These are phyloP conservation scores for Cephus rjabovi DNA, from an alignment of 2,888 invertebrate species.

Conservation along the genomic window DNA sequence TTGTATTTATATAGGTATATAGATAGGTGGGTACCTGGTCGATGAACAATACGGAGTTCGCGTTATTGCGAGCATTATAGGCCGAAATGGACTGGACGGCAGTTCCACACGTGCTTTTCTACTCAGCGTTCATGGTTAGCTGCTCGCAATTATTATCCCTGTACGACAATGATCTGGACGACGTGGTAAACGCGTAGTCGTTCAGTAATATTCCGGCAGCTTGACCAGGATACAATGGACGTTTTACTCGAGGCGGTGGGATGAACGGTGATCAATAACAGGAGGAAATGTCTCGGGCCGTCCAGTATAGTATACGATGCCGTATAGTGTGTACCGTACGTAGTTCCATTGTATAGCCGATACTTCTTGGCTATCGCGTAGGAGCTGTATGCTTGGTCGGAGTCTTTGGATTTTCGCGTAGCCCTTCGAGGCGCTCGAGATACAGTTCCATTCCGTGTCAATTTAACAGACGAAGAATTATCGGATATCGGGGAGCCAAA, in stretches of 20 bases:
- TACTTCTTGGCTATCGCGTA: neutral
- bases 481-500: neutral
- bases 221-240: conserved; percentile 48
- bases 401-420: neutral
- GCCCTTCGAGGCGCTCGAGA: neutral
- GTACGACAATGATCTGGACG: conserved; percentile 17
- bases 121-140: conserved; percentile 45
- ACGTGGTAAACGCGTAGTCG: conserved; percentile 36
- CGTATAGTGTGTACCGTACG: neutral
- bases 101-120: neutral
- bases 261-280: conserved; percentile 45
- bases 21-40: neutral
- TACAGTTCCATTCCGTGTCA: neutral
- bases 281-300: conserved; percentile 31
- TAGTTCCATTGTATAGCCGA: neutral
- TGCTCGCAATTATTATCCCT: conserved; percentile 53
- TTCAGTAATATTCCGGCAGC: conserved; percentile 50
- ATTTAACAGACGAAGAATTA: neutral
- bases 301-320: neutral
- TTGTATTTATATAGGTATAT: no score
- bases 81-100: neutral
- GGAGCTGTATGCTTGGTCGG: neutral
- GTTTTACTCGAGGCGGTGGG: conserved; percentile 31
- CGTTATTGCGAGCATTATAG: neutral
- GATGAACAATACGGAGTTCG: neutral